These are phyloP conservation scores for Dipodomys ordii DNA, from an alignment of 2,113 vertebrate genomes.

Conservation along the genomic window DNA sequence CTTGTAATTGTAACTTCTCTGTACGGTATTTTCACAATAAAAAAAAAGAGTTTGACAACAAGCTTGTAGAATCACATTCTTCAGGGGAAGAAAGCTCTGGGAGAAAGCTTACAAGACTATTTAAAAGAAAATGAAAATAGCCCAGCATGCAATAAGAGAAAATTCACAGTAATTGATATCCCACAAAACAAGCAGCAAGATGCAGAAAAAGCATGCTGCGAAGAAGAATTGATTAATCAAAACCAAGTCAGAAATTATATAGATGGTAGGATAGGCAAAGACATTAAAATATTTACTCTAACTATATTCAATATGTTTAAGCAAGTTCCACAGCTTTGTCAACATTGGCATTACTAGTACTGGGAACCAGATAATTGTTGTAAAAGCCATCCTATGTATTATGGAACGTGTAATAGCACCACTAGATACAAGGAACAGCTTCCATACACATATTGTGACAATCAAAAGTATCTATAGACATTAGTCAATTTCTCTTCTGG, in stretches of 20 bases:
- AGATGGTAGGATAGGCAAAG: neutral
- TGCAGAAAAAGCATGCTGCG: slow-evolving; percentile 13
- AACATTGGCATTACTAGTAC: neutral
- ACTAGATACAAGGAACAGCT: neutral
- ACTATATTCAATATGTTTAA: neutral
- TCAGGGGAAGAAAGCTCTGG: slow-evolving; percentile 43
- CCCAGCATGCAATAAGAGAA: slow-evolving; percentile 28
- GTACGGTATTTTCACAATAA: no score
- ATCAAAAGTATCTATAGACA: neutral
- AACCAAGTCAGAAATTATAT: slow-evolving; percentile 19
- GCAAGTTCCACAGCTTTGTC: neutral
- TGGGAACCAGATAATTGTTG: neutral
- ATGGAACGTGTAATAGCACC: neutral
- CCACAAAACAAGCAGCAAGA: slow-evolving; percentile 15
- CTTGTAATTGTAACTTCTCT: no score
- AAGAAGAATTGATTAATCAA: neutral
- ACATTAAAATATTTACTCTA: neutral
- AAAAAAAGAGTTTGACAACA: slow-evolving; percentile 29
- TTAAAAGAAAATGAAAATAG: slow-evolving; percentile 46
- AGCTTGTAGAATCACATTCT: neutral
- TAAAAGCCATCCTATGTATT: neutral
- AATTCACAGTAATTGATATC: neutral
- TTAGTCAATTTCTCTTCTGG: neutral
- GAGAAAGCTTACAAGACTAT: slow-evolving; percentile 27
- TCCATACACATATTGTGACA: neutral